phyloP scores from a whole-genome alignment of 1,140 invertebrate species.

The Tetraneura akinire region DNA sequence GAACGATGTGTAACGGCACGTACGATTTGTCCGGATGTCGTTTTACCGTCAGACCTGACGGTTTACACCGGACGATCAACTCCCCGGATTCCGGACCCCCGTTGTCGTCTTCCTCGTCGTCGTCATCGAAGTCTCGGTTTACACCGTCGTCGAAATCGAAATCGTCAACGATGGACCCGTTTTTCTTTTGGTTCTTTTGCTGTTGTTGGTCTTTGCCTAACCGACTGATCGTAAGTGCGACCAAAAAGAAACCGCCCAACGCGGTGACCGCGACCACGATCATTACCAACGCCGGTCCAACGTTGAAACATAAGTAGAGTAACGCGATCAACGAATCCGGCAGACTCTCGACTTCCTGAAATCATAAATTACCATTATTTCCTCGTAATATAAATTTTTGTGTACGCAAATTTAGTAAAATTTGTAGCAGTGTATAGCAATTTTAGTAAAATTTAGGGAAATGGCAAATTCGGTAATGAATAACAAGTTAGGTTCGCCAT shows the following conservation, averaged over 20 bases:
- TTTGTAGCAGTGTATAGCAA: too few relatives aligned
- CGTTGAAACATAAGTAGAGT: constrained; percentile 52
- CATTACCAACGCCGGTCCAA: constrained; percentile 48
- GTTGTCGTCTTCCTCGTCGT: background rate
- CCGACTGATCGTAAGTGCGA: background rate
- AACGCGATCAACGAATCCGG: constrained; percentile 52
- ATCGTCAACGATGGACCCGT: background rate
- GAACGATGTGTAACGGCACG: constrained; percentile 17
- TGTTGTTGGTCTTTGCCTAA: background rate
- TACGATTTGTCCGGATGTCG: background rate
- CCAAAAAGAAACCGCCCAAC: background rate
- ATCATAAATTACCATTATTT: background rate
- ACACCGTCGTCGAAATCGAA: background rate
- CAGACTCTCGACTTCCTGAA: constrained; percentile 52
- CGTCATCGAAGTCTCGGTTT: too few relatives aligned
- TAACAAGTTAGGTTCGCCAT: too few relatives aligned
- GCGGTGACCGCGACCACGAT: background rate
- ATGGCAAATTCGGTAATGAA: too few relatives aligned
- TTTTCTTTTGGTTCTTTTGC: background rate
- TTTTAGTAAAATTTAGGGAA: too few relatives aligned
- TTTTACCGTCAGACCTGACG: background rate
- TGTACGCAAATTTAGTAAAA: too few relatives aligned
- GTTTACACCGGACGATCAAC: background rate
- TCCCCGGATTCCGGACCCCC: background rate
- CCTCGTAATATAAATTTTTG: too few relatives aligned